phyloP scores from a whole-genome alignment of 1,140 invertebrate genomes.

The Drosophila erecta region DNA sequence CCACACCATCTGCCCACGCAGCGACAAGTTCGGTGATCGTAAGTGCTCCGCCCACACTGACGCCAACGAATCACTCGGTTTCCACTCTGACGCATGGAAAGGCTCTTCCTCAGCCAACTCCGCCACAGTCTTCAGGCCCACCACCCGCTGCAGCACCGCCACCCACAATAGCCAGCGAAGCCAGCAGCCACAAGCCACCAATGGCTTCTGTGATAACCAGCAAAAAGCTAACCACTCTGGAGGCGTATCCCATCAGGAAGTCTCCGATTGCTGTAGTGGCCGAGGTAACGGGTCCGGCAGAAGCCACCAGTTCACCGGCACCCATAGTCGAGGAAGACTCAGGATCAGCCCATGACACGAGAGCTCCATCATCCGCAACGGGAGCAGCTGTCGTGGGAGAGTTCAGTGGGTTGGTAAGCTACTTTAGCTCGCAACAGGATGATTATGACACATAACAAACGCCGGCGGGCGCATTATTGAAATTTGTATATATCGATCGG shows the following conservation, averaged over 20 bases:
- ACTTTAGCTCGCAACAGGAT: constrained; percentile 92
- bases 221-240: constrained; percentile 76
- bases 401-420: constrained; percentile 92
- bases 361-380: constrained; percentile 27
- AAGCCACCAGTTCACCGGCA: constrained; percentile 47
- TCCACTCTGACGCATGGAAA: constrained; percentile 62
- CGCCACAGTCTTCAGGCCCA: constrained; percentile 9
- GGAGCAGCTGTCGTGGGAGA: constrained; percentile 85
- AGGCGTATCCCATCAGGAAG: constrained; percentile 68
- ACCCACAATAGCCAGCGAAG: constrained; percentile 6
- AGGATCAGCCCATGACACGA: constrained; percentile 65
- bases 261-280: constrained; percentile 58
- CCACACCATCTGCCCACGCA: constrained; percentile 61
- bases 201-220: constrained; percentile 56
- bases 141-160: constrained; percentile 20
- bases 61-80: constrained; percentile 71
- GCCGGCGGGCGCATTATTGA: constrained; percentile 52
- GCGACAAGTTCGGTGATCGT: constrained; percentile 70
- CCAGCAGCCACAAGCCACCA: constrained; percentile 5
- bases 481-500: constrained; percentile 54
- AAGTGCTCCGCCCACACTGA: constrained; percentile 55
- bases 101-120: constrained; percentile 28
- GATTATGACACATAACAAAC: constrained; percentile 84
- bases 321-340: constrained; percentile 66
- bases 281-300: constrained; percentile 34